phyloP scores from a whole-genome alignment of 1,140 invertebrate genomes.

The Leucophenga varia region DNA sequence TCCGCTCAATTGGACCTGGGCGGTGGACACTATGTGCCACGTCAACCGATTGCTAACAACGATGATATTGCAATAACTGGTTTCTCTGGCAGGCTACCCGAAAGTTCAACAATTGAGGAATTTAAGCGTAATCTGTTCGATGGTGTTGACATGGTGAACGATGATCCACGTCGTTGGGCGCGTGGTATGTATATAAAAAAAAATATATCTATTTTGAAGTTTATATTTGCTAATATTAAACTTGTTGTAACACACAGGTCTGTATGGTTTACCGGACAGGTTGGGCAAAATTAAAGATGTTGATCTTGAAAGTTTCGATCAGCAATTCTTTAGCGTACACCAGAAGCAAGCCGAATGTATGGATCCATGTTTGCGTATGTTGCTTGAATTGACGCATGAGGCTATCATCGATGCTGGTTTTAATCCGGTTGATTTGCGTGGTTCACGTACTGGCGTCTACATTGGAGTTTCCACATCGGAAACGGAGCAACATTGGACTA shows the following conservation, averaged over 20 bases:
- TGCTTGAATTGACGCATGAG: slow-evolving; percentile 93
- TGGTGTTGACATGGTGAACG: slow-evolving; percentile 85
- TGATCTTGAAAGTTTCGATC: slow-evolving; percentile 84
- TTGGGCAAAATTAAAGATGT: slow-evolving; percentile 91
- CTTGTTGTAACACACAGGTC: slow-evolving; percentile 33
- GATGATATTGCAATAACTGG: slow-evolving; percentile 88
- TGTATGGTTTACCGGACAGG: slow-evolving; percentile 80
- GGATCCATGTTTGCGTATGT: slow-evolving; percentile 90
- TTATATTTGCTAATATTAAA: background rate
- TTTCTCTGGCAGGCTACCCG: slow-evolving; percentile 86
- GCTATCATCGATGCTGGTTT: slow-evolving; percentile 91
- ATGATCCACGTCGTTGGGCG: slow-evolving; percentile 80
- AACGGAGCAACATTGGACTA: slow-evolving; percentile 78
- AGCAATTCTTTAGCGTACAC: slow-evolving; percentile 91
- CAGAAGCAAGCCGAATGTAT: slow-evolving; percentile 91
- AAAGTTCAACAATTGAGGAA: slow-evolving; percentile 84
- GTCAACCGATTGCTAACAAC: slow-evolving; percentile 33
- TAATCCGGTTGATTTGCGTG: slow-evolving; percentile 78
- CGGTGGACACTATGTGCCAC: slow-evolving; percentile 36
- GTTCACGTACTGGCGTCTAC: slow-evolving; percentile 86
- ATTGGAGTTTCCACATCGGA: slow-evolving; percentile 86
- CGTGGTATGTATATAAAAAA: slow-evolving; percentile 58
- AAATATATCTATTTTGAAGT: background rate
- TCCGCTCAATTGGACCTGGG: slow-evolving; percentile 48
- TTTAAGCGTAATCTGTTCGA: slow-evolving; percentile 84